A percentile compares a stretch with the other conserved stretches of the same genome.
These are phyloP conservation scores for Himantopus leucocephalus DNA, from an alignment of 2,113 vertebrate species.

Conservation along the genomic window DNA sequence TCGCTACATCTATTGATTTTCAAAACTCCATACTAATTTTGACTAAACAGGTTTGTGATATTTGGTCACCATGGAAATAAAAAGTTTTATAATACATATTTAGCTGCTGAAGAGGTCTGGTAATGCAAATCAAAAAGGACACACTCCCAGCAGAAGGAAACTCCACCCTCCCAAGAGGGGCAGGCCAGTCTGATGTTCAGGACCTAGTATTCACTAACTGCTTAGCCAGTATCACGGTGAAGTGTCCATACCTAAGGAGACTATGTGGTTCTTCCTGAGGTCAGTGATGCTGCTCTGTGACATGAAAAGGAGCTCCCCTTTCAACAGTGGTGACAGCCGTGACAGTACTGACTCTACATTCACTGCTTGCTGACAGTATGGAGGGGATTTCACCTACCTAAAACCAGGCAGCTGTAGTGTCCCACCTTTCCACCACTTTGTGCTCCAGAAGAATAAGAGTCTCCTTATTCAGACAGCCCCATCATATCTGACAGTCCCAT, in stretches of 20 bases:
- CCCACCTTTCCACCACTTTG: neutral
- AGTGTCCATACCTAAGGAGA: neutral
- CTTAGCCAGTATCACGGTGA: neutral
- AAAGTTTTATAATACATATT: neutral
- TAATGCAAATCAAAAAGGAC: neutral
- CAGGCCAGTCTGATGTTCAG: neutral
- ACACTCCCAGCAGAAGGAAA: neutral
- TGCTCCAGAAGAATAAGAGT: neutral
- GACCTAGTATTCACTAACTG: neutral
- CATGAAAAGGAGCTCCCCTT: neutral
- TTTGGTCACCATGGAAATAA: neutral
- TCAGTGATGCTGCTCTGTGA: neutral
- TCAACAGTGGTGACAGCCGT: neutral
- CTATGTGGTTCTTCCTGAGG: neutral
- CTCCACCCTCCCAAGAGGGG: neutral
- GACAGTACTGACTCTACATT: neutral
- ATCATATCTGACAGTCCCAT: neutral
- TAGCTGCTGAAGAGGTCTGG: neutral
- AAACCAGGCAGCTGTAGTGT: neutral
- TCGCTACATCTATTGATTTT: neutral
- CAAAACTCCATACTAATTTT: neutral
- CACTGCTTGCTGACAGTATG: neutral
- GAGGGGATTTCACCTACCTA: neutral
- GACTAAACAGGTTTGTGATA: neutral
- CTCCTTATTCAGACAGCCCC: neutral